Base-by-base conservation (phyloP, 2,797 vertebrate species). In the Peromyscus eremicus region DNA sequence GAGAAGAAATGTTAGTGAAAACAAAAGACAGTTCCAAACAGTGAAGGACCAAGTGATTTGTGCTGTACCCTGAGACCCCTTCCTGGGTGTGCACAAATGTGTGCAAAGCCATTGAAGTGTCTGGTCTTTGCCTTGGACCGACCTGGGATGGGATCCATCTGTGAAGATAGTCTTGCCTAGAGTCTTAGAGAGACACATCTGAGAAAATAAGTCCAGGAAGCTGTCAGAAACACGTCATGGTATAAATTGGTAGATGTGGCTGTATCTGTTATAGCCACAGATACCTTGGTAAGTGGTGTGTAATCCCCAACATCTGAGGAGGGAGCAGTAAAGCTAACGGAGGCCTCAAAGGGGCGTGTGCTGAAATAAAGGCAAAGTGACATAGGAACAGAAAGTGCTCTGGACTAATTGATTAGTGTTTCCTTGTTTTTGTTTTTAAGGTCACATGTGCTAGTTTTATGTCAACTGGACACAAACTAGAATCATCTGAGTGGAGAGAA, bases 301-400 rank as follows among this genome's bases (percentile, higher is more conserved):
- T 37, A 29, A 37, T 3, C 77, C 34, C 3, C 55, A 77, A 43
- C 17, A 70, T 43, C 79, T 52, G 70, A 92, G 46, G 27, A 89
- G n/a, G 32, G 82, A 80, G n/a, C 16, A 80, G 37, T 76, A 62
- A 96, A 87, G 46, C 34, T 68, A 84, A 60, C n/a, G 46, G 64
- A 62, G 64, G 46, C 23, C 64, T 64, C 43, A 71, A 86, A 77
- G 62, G 49, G 83, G 16, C 62, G 3, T 52, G 17, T 60, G 27
- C 62, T 66, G 75, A 89, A 82, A 85, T 37, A 32, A 95, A 75
- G 16, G 29, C 76, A 60, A 92, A 94, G 60, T 89, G 46, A 8
- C 82, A 7, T 71, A 37, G 70, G 3, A 46, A 14, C 16, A 52
- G 11, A 89, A 83, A 70, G 23, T 92, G n/a, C 37, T 89, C 23